Percentiles rank a stretch among this genome's conserved stretches.
Evolutionary conservation across 1,140 invertebrate genomes (phyloP).

Genomic region (Polypedilum pembai): DNA sequence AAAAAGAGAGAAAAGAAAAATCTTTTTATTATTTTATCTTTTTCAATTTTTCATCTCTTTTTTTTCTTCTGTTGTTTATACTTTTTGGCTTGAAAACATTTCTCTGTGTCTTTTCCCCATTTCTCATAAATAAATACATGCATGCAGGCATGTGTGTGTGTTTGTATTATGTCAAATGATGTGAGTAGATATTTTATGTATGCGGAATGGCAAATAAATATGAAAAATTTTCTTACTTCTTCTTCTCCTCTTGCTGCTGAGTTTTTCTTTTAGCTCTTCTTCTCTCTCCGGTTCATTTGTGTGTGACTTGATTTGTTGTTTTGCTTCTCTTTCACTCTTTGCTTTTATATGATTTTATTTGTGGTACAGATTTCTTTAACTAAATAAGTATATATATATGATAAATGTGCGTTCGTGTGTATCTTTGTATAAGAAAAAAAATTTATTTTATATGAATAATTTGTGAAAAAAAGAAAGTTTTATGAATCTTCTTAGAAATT

Average conservation of each 20-base stretch:
- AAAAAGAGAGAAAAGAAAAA: background rate
- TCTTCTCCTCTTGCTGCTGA: background rate
- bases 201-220: constrained; percentile 10
- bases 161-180: background rate
- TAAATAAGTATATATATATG: background rate
- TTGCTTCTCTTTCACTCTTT: background rate
- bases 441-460: too few species aligned
- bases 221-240: background rate
- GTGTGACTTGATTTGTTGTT: constrained; percentile 2
- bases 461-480: too few species aligned
- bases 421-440: too few species aligned
- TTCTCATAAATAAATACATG: background rate
- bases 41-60: background rate
- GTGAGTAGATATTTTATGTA: constrained; percentile 13
- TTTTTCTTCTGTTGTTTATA: background rate
- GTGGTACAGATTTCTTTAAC: constrained; percentile 3
- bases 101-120: background rate
- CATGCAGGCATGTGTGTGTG: background rate
- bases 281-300: background rate
- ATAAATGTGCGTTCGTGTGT: too few species aligned
- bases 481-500: too few species aligned
- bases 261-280: background rate
- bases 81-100: background rate
- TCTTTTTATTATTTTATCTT: constrained; percentile 14
- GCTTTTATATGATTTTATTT: background rate